These are phyloP conservation scores for Pelodytes ibericus DNA, from an alignment of 2,797 vertebrate genomes.

Conservation along the genomic window DNA sequence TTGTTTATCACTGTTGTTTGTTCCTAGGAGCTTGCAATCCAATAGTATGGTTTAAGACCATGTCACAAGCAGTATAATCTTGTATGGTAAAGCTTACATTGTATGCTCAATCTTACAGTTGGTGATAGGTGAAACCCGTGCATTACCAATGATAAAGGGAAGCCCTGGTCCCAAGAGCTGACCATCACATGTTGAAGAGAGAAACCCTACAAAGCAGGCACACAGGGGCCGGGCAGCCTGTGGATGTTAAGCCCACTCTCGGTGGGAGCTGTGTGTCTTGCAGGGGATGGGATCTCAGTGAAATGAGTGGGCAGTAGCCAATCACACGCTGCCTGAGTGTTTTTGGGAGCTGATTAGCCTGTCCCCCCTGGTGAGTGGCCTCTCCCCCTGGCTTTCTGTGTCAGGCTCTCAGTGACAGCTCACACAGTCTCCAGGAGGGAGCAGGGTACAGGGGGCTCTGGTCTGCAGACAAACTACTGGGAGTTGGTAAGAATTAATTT, in stretches of 20 bases:
- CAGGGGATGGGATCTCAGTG: constrained; percentile 18
- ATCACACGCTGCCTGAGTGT: constrained; percentile 22
- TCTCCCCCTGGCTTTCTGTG: constrained; percentile 41
- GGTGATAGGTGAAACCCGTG: no score
- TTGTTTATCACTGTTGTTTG: no score
- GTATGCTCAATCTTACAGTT: no score
- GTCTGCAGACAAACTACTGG: neutral
- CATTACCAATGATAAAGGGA: no score
- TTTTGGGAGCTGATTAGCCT: constrained; percentile 35
- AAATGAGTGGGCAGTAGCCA: constrained; percentile 43
- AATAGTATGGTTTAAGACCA: no score
- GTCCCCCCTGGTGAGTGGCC: constrained; percentile 16
- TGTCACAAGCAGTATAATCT: no score
- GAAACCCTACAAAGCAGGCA: neutral
- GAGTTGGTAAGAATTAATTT: neutral
- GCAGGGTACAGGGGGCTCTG: constrained; percentile 11
- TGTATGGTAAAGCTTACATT: no score
- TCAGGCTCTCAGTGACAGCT: constrained; percentile 45
- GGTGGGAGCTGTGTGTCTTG: neutral
- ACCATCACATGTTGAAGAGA: neutral
- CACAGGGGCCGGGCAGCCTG: no score
- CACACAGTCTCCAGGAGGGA: constrained; percentile 32
- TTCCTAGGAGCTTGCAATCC: no score
- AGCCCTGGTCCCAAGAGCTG: neutral
- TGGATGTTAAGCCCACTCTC: neutral